Percentiles rank a stretch among this genome's conserved stretches.
Evolutionary conservation across 2,113 vertebrate species (phyloP).

Genomic region (Myotis yumanensis): DNA sequence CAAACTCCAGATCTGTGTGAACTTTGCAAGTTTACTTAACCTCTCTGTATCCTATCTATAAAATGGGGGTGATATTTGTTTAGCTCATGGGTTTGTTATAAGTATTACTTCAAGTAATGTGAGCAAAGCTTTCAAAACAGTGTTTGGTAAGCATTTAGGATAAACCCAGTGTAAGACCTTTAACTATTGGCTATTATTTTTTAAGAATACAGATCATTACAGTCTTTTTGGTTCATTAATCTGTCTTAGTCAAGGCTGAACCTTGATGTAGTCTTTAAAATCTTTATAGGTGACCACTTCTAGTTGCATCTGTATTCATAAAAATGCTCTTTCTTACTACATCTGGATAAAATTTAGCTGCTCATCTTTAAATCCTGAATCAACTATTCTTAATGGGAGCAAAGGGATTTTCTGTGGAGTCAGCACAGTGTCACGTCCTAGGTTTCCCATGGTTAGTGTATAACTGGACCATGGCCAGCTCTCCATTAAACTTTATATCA

Average conservation of each 20-base stretch:
- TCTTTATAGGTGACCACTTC: constrained; percentile 37
- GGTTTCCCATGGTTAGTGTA: constrained; percentile 27
- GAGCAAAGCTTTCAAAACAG: not conserved
- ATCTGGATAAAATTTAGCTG: constrained; percentile 62
- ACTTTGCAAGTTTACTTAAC: not conserved
- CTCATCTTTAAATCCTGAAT: constrained; percentile 56
- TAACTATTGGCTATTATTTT: not conserved
- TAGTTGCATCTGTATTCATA: constrained; percentile 18
- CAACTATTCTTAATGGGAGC: constrained; percentile 57
- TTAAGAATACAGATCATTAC: not conserved
- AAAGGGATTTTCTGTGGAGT: constrained; percentile 63
- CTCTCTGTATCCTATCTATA: not conserved
- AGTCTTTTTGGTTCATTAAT: constrained; percentile 17
- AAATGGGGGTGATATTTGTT: not conserved
- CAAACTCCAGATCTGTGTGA: not conserved
- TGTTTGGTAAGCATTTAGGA: not conserved
- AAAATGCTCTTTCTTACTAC: constrained; percentile 12
- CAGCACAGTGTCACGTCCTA: constrained; percentile 26
- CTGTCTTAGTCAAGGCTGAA: not conserved
- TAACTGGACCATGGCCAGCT: constrained; percentile 62
- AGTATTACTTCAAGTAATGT: not conserved
- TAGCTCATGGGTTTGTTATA: not conserved
- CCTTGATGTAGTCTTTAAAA: constrained; percentile 1
- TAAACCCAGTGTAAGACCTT: not conserved
- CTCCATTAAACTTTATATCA: constrained; percentile 65